Conservation (phyloP, 53 echinoderm and acorn worm species). For the Paracentrotus lividus region DNA sequence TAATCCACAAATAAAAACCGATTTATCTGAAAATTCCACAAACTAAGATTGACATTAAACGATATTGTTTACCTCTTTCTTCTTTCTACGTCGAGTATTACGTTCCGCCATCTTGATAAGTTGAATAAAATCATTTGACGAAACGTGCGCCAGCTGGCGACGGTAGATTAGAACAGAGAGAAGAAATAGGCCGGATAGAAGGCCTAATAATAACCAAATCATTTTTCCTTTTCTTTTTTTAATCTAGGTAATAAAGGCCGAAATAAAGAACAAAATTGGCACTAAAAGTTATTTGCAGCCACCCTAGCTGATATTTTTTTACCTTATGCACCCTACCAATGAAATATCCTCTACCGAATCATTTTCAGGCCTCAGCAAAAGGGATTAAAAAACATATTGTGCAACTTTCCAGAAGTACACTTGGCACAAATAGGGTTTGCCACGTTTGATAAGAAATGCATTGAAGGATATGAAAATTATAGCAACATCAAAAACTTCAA, state of each 20-base stretch:
- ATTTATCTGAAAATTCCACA: not conserved
- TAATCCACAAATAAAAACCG: not conserved
- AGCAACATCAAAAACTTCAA: not conserved
- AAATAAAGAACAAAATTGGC: no score
- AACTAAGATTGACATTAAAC: no score
- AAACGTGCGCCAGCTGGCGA: not conserved
- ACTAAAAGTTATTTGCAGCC: no score
- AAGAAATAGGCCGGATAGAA: no score
- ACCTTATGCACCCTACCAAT: no score
- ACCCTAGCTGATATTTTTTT: no score
- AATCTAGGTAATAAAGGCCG: no score
- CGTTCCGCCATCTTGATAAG: conserved; percentile 82
- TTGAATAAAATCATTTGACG: not conserved
- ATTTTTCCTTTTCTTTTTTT: no score
- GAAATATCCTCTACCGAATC: no score
- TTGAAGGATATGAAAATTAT: conserved; percentile 4
- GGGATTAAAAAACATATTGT: not conserved
- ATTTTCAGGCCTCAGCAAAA: not conserved
- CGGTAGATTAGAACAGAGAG: no score
- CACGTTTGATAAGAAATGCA: conserved; percentile 27
- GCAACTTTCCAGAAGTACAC: conserved; percentile 23
- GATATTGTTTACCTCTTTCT: conserved; percentile 79
- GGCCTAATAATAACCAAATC: no score
- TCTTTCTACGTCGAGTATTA: conserved; percentile 76
- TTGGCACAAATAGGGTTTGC: not conserved